A percentile compares a stretch with the other conserved stretches of the same genome.
These are phyloP conservation scores for Camelus dromedarius DNA, from an alignment of 2,113 vertebrate species.

Conservation along the genomic window DNA sequence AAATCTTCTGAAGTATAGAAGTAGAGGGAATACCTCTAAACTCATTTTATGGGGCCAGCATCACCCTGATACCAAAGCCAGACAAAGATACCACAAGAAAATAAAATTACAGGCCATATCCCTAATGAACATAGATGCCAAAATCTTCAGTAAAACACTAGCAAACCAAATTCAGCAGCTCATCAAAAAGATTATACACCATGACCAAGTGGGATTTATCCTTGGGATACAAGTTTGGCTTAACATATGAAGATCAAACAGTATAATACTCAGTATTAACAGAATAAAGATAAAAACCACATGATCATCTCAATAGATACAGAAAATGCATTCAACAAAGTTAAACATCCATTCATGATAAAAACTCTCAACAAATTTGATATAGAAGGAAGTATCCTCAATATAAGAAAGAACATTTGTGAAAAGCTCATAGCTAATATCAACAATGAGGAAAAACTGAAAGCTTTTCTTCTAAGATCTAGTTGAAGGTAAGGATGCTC, in stretches of 20 bases:
- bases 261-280: background rate
- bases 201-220: background rate
- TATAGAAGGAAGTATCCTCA: background rate
- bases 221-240: background rate
- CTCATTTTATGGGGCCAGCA: background rate
- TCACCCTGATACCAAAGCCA: background rate
- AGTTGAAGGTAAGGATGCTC: background rate
- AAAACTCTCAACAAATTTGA: background rate
- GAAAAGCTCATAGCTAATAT: background rate
- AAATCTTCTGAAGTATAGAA: background rate
- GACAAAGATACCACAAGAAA: background rate
- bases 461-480: background rate
- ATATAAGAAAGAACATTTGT: background rate
- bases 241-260: background rate
- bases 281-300: background rate
- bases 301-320: background rate
- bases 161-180: background rate
- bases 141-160: background rate
- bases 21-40: background rate
- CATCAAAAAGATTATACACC: background rate
- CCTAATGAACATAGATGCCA: background rate
- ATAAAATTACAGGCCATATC: background rate
- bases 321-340: background rate
- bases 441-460: background rate
- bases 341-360: background rate